Percentiles rank a stretch among this genome's conserved stretches.
These are phyloP conservation scores for Platycheirus rosarum DNA, from an alignment of 2,888 invertebrate species.

Conservation along the genomic window DNA sequence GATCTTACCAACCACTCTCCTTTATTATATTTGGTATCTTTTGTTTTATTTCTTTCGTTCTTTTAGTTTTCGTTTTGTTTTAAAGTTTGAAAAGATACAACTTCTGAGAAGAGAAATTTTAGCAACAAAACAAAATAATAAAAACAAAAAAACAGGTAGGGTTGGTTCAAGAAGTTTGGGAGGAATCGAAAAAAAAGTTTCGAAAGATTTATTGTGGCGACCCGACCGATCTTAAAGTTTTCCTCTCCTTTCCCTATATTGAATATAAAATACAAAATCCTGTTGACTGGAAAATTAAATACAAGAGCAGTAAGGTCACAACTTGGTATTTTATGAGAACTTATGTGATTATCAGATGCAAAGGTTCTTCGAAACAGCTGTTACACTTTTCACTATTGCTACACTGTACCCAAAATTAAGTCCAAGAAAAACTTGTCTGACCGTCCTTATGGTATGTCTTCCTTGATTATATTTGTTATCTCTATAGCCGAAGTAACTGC, in stretches of 20 bases:
- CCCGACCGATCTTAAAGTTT: slow-evolving; percentile 40
- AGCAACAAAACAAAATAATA: slow-evolving; percentile 37
- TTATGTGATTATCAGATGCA: not conserved
- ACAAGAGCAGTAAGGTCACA: not conserved
- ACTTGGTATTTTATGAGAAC: not conserved
- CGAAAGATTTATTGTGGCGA: slow-evolving; percentile 61
- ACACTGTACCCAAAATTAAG: too few species aligned
- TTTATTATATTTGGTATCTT: slow-evolving; percentile 55
- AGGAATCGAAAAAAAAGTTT: slow-evolving; percentile 37
- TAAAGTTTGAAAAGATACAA: slow-evolving; percentile 37
- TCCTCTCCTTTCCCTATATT: slow-evolving; percentile 8
- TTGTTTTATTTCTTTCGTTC: slow-evolving; percentile 19
- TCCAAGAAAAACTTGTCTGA: too few species aligned
- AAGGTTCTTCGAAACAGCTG: not conserved
- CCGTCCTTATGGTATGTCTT: too few species aligned
- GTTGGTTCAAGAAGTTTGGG: slow-evolving; percentile 29
- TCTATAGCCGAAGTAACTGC: too few species aligned
- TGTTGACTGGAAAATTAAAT: slow-evolving; percentile 18
- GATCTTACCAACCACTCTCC: slow-evolving; percentile 53
- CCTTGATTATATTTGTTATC: too few species aligned
- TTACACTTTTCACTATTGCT: too few species aligned
- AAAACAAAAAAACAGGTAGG: slow-evolving; percentile 48
- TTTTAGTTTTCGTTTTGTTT: not conserved
- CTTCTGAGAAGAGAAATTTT: slow-evolving; percentile 49
- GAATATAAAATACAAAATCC: slow-evolving; percentile 15